Conservation (phyloP, 2,113 vertebrate genomes). For the Dascyllus trimaculatus region DNA sequence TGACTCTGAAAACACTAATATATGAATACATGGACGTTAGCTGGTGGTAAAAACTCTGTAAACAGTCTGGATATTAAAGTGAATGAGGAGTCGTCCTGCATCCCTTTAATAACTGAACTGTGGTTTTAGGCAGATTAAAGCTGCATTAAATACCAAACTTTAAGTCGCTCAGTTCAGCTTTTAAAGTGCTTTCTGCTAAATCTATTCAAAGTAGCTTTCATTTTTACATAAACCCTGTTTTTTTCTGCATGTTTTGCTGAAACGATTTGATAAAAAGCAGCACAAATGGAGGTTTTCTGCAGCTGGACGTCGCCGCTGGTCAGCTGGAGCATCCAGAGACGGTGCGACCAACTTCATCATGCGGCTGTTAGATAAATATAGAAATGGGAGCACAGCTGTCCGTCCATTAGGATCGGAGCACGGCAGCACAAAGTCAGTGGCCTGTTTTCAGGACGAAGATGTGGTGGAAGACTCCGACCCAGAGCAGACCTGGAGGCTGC, state of each 20-base stretch:
- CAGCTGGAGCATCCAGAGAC: constrained; percentile 22
- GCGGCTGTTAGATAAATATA: constrained; percentile 74
- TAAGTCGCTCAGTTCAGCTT: constrained; percentile 48
- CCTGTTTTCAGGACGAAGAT: constrained; percentile 25
- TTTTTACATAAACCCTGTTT: constrained; percentile 38
- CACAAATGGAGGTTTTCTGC: background rate
- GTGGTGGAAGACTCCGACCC: constrained; percentile 1
- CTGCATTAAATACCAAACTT: constrained; percentile 58
- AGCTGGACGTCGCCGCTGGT: background rate
- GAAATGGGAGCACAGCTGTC: constrained; percentile 79
- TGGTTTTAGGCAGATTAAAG: constrained; percentile 53
- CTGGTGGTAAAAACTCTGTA: no score
- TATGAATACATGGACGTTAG: no score
- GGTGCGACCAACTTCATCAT: constrained; percentile 71
- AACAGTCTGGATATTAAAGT: no score
- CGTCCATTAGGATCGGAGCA: constrained; percentile 79
- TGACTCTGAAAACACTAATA: no score
- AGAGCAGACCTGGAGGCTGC: background rate
- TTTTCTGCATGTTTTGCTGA: constrained; percentile 26
- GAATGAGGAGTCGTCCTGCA: background rate
- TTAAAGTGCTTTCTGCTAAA: constrained; percentile 56
- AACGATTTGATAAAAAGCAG: constrained; percentile 30
- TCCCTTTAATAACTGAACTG: constrained; percentile 44
- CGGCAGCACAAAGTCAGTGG: constrained; percentile 39
- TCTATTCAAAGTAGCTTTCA: constrained; percentile 62